Evolutionary conservation across 2,797 vertebrate genomes (phyloP), one percentile per base, ranked within the genome.

Genomic region (Eleutherodactylus coqui): DNA sequence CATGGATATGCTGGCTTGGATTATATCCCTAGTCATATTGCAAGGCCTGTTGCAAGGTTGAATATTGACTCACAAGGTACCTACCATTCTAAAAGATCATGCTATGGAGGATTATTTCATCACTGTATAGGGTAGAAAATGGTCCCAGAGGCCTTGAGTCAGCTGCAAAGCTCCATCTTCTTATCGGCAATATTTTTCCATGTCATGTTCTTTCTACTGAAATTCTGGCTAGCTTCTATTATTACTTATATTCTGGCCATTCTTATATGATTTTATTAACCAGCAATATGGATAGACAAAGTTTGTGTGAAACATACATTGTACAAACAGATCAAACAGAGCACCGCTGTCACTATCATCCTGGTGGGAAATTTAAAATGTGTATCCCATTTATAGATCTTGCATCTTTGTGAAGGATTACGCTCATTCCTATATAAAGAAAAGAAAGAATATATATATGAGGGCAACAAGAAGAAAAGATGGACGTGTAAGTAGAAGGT

Each of bases 301-400:
- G n/a, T 27, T 76, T 41, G 10, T 58, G 17, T 9, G 17, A 38
- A 27, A 73, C 88, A 49, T 86, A 88, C 88, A 85, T 84, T 84
- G 21, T 88, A 88, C 76, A 88, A 19, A 29, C 88, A 88, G 70
- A 77, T 88, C 27, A 85, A 45, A n/a, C 85, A 75, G 5, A 88
- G 77, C 78, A 88, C 82, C 6, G 38, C 67, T 41, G 88, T 88
- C 53, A 87, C 88, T 49, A 86, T 80, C 55, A 88, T 84, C 45
- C 88, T 83, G 62, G 82, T 86, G 1, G 88, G 88, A 51, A 88
- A 88, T 38, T 84, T 88, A 73, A 88, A 88, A 80, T 81, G 60
- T 49, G 58, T 60, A 58, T 88, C 88, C 82, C 75, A 88, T 11
- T 47, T 41, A 43, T 88, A 88, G 17, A 86, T 86, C 82, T 82